Evolutionary conservation across 2,888 invertebrate species (phyloP).

Genomic region (Syritta pipiens): DNA sequence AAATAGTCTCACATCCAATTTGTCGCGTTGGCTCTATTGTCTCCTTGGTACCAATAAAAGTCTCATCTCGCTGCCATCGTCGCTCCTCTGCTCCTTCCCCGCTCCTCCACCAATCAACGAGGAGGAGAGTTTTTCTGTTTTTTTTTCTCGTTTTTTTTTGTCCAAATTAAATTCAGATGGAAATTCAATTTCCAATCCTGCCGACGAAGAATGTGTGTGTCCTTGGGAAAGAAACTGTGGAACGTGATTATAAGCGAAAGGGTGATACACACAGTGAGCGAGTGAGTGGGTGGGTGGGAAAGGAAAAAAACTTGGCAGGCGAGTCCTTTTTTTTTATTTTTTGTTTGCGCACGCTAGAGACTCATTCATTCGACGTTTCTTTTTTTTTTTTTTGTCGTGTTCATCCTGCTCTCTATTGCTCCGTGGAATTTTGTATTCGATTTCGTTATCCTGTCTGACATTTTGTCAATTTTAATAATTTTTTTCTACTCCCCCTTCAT

Average conservation of each 20-base stretch:
- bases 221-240: constrained; percentile 26
- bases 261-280: constrained; percentile 13
- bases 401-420: no score
- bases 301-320: no score
- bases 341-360: constrained; percentile 16
- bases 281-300: not conserved
- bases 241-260: constrained; percentile 45
- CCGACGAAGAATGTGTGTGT: constrained; percentile 52
- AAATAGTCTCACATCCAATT: constrained; percentile 57
- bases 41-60: constrained; percentile 57
- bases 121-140: no score
- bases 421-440: not conserved
- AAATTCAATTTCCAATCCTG: constrained; percentile 58
- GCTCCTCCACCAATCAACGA: constrained; percentile 45
- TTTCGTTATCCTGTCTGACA: constrained; percentile 8
- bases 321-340: no score
- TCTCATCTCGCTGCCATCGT: constrained; percentile 44
- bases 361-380: not conserved
- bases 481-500: not conserved
- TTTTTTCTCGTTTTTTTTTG: constrained; percentile 4
- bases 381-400: not conserved
- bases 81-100: no score
- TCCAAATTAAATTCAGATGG: constrained; percentile 50
- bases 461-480: constrained; percentile 38
- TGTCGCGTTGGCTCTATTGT: constrained; percentile 51